Evolutionary conservation across 1,140 invertebrate species (phyloP), one percentile per base, ranked within the genome.

Genomic region (Heliothis virescens): DNA sequence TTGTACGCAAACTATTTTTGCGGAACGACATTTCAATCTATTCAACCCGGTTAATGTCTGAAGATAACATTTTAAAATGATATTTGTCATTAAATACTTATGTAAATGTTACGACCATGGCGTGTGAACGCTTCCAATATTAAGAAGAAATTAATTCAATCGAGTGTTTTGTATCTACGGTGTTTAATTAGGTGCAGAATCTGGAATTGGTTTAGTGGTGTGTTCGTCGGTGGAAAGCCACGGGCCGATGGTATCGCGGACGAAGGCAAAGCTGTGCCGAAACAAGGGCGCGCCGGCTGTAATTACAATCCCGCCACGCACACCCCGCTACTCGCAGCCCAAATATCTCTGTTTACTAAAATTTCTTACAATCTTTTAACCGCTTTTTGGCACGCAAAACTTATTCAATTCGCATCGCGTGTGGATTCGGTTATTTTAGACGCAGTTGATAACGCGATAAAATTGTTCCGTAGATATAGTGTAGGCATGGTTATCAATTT

Each of bases 341-440:
- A 84, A 90, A 93, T 89, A 86, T 90, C 86, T 88, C 86, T 86
- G 86, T 91, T 91, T 90, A 89, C 89, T 83, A 87, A 92, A 90
- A 88, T 89, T 90, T 88, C 87, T 90, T 86, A 83, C 85, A 78
- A 86, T 87, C 84, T 82, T 82, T 85, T 90, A 90, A 92, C 89
- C 85, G 88, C 86, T 89, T 89, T 89, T 83, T 83, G 88, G 89
- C 93, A 94, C 91, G 92, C 93, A 84, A 94, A 91, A 89, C 80
- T 80, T 86, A 55, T 73, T 76, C 57, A 74, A 88, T 90, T 90
- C 79, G 86, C 83, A 86, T 91, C 83, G 91, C 92, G 91, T 94
- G 93, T 87, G 88, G 89, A 89, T 88, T 89, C 84, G 83, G 87
- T 87, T 88, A 84, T 88, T 86, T 89, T 87, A 86, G 85, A 83